phyloP scores from a whole-genome alignment of 1,140 invertebrate genomes.

The Brachystomella parvula region DNA sequence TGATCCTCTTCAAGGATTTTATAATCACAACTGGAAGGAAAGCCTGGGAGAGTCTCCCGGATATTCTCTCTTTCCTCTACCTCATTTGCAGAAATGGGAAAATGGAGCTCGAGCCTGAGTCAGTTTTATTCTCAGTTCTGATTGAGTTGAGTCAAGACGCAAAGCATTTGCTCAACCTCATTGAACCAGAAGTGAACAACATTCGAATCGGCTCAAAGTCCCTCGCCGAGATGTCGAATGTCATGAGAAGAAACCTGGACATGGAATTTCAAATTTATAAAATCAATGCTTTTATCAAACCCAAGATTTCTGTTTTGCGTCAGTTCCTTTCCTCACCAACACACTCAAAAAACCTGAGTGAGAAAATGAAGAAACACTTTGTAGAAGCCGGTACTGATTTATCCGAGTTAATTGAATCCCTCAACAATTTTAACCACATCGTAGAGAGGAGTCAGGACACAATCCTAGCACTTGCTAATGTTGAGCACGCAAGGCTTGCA shows the following conservation, averaged over 20 bases:
- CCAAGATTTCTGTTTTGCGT: slow-evolving; percentile 5
- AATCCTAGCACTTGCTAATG: slow-evolving; percentile 6
- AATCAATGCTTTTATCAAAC: slow-evolving; percentile 12
- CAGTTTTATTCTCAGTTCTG: slow-evolving; percentile 10
- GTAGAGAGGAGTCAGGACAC: slow-evolving; percentile 18
- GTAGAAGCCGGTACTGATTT: neutral
- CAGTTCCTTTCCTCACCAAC: neutral
- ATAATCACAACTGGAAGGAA: neutral
- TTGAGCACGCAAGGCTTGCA: slow-evolving; percentile 1
- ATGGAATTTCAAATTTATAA: slow-evolving; percentile 17
- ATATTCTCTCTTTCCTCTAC: slow-evolving; percentile 12
- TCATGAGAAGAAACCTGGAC: slow-evolving; percentile 7
- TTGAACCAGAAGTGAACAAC: slow-evolving; percentile 8
- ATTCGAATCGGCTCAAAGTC: neutral
- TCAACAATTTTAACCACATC: slow-evolving; percentile 10
- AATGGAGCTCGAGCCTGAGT: slow-evolving; percentile 3
- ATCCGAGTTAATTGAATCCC: neutral
- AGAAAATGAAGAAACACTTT: slow-evolving; percentile 1
- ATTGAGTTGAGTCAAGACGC: slow-evolving; percentile 17
- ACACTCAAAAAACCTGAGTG: neutral
- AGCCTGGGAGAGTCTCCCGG: neutral
- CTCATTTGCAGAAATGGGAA: neutral
- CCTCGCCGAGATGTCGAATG: neutral
- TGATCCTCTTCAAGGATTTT: slow-evolving; percentile 15
- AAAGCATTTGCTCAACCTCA: neutral